Evolutionary conservation across 2,888 invertebrate species (phyloP).

Genomic region (Auanema freiburgensis): DNA sequence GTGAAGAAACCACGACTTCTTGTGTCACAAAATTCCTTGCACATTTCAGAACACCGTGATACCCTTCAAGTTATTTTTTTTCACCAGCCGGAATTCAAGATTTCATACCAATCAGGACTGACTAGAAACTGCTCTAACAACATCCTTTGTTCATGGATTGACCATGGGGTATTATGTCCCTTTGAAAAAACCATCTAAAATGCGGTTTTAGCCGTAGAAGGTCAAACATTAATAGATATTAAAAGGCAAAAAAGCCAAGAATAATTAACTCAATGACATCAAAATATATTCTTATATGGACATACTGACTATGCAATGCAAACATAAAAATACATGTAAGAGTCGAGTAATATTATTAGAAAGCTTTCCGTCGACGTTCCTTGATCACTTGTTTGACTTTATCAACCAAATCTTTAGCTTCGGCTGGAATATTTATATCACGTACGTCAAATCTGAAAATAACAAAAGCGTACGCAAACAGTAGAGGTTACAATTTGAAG

Average conservation of each 20-base stretch:
- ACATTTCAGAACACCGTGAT: slow-evolving; percentile 24
- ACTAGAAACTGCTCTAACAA: slow-evolving; percentile 10
- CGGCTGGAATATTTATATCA: slow-evolving; percentile 7
- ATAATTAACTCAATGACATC: no score
- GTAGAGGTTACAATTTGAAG: background rate
- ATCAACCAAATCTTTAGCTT: slow-evolving; percentile 9
- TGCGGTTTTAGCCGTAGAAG: no score
- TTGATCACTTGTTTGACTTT: slow-evolving; percentile 3
- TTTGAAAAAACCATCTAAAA: slow-evolving; percentile 14
- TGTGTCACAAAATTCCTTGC: slow-evolving; percentile 9
- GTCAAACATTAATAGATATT: no score
- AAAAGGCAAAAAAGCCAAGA: no score
- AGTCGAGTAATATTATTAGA: no score
- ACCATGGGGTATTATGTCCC: slow-evolving; percentile 9
- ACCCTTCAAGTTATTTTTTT: slow-evolving; percentile 14
- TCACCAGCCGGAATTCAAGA: background rate
- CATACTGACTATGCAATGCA: no score
- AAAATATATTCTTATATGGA: no score
- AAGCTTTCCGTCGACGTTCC: background rate
- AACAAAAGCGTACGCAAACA: background rate
- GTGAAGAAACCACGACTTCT: slow-evolving; percentile 26
- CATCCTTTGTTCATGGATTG: slow-evolving; percentile 9
- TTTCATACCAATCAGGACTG: slow-evolving; percentile 11
- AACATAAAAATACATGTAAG: no score
- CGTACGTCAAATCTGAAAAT: slow-evolving; percentile 9